A percentile compares a stretch with the other conserved stretches of the same genome.
These are phyloP conservation scores for Ophthalmolycus amberensis DNA, from an alignment of 2,113 vertebrate genomes.

Conservation along the genomic window DNA sequence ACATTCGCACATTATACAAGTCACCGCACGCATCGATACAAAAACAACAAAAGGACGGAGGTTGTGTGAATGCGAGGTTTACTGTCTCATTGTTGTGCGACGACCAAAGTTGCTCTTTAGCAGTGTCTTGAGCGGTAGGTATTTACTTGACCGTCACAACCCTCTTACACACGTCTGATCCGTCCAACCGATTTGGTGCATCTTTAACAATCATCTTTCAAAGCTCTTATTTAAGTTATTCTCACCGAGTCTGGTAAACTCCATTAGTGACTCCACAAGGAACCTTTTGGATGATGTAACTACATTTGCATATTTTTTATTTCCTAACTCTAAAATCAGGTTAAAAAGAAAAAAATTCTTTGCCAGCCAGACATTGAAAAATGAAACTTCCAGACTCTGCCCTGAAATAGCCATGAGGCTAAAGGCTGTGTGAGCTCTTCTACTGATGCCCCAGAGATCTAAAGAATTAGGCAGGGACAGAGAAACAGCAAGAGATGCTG, in stretches of 20 bases:
- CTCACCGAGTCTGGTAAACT: conserved; percentile 34
- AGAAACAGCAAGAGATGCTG: conserved; percentile 24
- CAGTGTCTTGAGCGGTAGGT: conserved; percentile 60
- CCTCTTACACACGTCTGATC: conserved; percentile 20
- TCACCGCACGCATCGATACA: neutral
- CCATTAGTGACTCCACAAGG: conserved; percentile 32
- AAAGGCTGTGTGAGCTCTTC: conserved; percentile 23
- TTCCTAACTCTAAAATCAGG: conserved; percentile 50
- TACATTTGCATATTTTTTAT: conserved; percentile 51
- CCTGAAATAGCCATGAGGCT: conserved; percentile 32
- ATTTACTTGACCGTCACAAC: conserved; percentile 77
- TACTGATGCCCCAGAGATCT: conserved; percentile 48
- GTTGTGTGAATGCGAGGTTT: conserved; percentile 3
- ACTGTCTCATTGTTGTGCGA: conserved; percentile 63
- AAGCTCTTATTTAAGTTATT: conserved; percentile 40
- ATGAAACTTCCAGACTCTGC: conserved; percentile 36
- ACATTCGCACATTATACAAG: neutral
- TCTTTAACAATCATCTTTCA: conserved; percentile 34
- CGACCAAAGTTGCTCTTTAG: conserved; percentile 71
- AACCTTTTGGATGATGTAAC: conserved; percentile 53
- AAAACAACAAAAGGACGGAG: conserved; percentile 9
- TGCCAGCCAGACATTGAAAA: conserved; percentile 33
- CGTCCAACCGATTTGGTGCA: neutral
- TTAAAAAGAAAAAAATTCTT: conserved; percentile 36
- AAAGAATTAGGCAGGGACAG: conserved; percentile 45